phyloP scores from a whole-genome alignment of 2,113 vertebrate species.

The Epinephelus cyanopodus region DNA sequence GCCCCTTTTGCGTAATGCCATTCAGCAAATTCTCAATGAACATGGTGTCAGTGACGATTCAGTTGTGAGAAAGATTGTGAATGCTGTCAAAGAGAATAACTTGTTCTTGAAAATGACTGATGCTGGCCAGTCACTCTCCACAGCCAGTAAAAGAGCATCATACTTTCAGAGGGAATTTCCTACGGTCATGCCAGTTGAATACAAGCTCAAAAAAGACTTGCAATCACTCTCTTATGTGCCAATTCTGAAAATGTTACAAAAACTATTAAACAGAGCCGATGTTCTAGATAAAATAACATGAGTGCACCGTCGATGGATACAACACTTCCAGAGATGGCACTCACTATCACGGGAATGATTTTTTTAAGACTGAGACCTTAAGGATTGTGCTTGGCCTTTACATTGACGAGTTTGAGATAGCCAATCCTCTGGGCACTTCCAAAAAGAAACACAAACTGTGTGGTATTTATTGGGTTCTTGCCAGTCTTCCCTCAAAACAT shows the following conservation, averaged over 20 bases:
- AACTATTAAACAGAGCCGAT: slow-evolving; percentile 4
- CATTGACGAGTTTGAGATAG: slow-evolving; percentile 20
- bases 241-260: slow-evolving; percentile 14
- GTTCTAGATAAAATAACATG: slow-evolving; percentile 7
- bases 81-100: neutral
- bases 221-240: slow-evolving; percentile 1
- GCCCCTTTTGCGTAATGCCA: no score
- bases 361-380: slow-evolving; percentile 16
- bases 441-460: no score
- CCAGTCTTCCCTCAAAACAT: no score
- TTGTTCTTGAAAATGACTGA: slow-evolving; percentile 1
- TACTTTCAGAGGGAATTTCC: slow-evolving; percentile 12
- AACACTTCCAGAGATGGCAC: slow-evolving; percentile 9
- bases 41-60: neutral
- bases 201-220: neutral
- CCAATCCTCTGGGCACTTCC: slow-evolving; percentile 10
- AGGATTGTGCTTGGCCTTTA: slow-evolving; percentile 27
- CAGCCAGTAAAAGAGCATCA: neutral
- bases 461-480: no score
- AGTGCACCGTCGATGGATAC: neutral
- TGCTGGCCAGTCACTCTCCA: slow-evolving; percentile 16
- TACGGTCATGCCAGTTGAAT: slow-evolving; percentile 2
- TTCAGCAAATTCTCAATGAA: no score
- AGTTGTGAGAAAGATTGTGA: neutral
- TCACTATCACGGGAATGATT: neutral